These are phyloP conservation scores for Tachina fera DNA, from an alignment of 2,888 invertebrate genomes.

Conservation along the genomic window DNA sequence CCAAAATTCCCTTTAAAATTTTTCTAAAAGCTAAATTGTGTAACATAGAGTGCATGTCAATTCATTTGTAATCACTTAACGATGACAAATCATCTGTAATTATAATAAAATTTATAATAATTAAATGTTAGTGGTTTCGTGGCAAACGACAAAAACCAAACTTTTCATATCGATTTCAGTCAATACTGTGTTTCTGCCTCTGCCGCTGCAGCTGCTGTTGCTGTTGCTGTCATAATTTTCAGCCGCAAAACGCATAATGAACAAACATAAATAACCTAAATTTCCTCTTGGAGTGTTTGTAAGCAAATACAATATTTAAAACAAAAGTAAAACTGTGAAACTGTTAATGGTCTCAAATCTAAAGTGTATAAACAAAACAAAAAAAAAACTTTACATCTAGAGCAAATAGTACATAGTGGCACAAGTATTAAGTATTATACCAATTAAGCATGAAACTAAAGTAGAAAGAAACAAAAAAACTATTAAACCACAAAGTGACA, in stretches of 20 bases:
- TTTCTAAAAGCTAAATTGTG: too few species aligned
- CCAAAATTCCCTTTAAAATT: too few species aligned
- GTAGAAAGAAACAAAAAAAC: neutral
- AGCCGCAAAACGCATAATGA: constrained; percentile 18
- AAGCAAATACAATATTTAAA: constrained; percentile 5
- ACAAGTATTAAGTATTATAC: neutral
- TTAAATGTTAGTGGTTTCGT: neutral
- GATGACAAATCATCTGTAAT: constrained; percentile 21
- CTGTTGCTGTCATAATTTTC: neutral
- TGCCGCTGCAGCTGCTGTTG: neutral
- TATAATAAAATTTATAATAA: constrained; percentile 4
- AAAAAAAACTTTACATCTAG: neutral
- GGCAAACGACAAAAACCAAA: neutral
- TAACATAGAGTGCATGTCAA: too few species aligned
- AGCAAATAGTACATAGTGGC: neutral
- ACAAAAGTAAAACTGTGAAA: constrained; percentile 21
- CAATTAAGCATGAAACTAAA: constrained; percentile 1
- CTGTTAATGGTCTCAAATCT: constrained; percentile 30
- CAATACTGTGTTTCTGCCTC: too few species aligned
- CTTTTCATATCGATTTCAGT: constrained; percentile 37
- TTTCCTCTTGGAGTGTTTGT: constrained; percentile 11
- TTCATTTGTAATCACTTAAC: constrained; percentile 17
- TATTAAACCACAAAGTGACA: constrained; percentile 52
- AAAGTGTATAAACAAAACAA: constrained; percentile 18
- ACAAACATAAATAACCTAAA: constrained; percentile 46